Evolutionary conservation across 2,797 vertebrate genomes (phyloP), one percentile per base, ranked within the genome.

Genomic region (Macrochelys suwanniensis): DNA sequence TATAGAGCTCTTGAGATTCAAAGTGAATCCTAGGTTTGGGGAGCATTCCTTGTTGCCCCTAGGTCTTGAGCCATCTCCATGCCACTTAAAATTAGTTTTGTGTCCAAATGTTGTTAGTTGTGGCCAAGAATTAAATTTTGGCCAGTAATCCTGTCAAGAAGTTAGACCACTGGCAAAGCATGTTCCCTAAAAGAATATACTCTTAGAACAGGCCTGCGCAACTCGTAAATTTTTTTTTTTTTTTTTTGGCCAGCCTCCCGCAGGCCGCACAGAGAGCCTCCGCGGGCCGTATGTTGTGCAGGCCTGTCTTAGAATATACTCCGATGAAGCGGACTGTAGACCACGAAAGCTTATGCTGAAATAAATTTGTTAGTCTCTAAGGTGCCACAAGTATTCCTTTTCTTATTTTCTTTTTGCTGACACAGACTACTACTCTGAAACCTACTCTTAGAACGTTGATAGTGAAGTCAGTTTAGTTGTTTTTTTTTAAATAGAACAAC

Each of bases 31-130:
- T 33, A 8, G 6, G 11, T 33, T 89, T 87, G 51, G 54, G 77
- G 47, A 88, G 80, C 79, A 23, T 74, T 94, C 71, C 33, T 33
- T 80, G 59, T 33, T 90, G 71, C 28, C 92, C 4, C 0, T 2
- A 84, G 50, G 8, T 84, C 89, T 92, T 89, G 84, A 65, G 83
- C 47, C 26, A 11, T 81, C 88, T 81, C 83, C 86, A 15, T 77
- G 88, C 25, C 51, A 80, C 81, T 88, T 93, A 51, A 77, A 83
- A 82, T 86, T n/a, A 53, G 42, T 86, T 92, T 95, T 90, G 42
- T n/a, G 79, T 83, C 54, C 10, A 19, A 16, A 57, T 45, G 54
- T 4, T 45, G 6, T 57, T 59, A 57, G 15, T 28, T 81, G 37
- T 45, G 15, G 12, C 26, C 37, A 45, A 11, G 21, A 54, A 37